Conservation (phyloP, 2,888 invertebrate genomes). For the Galerucella nymphaeae region DNA sequence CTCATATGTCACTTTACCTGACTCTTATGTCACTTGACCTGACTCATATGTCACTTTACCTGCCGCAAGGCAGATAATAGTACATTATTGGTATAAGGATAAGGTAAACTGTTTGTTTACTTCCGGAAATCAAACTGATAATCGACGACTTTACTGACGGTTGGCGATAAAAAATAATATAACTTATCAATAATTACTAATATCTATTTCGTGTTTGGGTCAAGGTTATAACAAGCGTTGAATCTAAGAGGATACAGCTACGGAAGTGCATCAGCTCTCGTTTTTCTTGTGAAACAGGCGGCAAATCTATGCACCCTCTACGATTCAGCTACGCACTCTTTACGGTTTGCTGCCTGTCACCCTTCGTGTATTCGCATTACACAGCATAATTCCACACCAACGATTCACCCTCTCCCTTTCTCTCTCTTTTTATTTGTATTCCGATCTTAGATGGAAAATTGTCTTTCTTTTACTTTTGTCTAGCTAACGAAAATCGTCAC, state of each 20-base stretch:
- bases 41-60: too few species aligned
- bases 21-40: too few species aligned
- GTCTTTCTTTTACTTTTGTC: slow-evolving; percentile 32
- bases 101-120: too few species aligned
- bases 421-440: slow-evolving; percentile 19
- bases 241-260: slow-evolving; percentile 28
- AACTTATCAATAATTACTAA: background rate
- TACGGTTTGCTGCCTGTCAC: slow-evolving; percentile 65
- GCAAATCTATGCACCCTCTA: slow-evolving; percentile 66
- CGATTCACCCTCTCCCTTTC: slow-evolving; percentile 31
- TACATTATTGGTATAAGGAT: too few species aligned
- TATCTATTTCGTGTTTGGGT: slow-evolving; percentile 36
- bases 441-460: slow-evolving; percentile 25
- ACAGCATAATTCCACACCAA: slow-evolving; percentile 60
- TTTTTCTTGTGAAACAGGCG: slow-evolving; percentile 61
- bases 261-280: slow-evolving; percentile 38
- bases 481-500: slow-evolving; percentile 9
- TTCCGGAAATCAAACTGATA: too few species aligned
- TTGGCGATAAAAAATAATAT: too few species aligned
- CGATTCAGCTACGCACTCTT: slow-evolving; percentile 59
- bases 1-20: too few species aligned
- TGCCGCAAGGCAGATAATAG: too few species aligned
- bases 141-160: too few species aligned
- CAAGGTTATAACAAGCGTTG: slow-evolving; percentile 38
- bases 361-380: slow-evolving; percentile 58